Conservation (phyloP, 2,113 vertebrate genomes). For the Dendropsophus ebraccatus region DNA sequence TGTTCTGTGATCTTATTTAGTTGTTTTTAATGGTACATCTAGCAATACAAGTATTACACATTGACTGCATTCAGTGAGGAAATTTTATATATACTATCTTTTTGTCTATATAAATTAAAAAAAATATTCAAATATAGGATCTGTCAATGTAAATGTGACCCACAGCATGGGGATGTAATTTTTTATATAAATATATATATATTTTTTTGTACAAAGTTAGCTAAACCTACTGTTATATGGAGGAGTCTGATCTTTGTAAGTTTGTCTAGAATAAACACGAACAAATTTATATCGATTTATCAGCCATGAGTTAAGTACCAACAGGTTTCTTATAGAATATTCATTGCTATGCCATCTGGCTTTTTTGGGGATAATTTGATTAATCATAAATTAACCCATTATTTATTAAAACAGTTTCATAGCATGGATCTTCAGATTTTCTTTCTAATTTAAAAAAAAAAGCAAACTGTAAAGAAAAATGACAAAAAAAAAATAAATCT, state of each 20-base stretch:
- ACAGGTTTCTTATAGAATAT: conserved; percentile 21
- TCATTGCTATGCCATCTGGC: conserved; percentile 11
- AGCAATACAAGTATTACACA: conserved; percentile 4
- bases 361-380: neutral
- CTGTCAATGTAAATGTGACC: conserved; percentile 38
- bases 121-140: conserved; percentile 17
- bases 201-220: conserved; percentile 42
- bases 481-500: conserved; percentile 56
- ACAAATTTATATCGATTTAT: conserved; percentile 11
- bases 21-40: neutral
- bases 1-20: neutral
- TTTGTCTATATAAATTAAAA: conserved; percentile 25
- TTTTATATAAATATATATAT: conserved; percentile 33
- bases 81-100: conserved; percentile 1
- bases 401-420: conserved; percentile 77
- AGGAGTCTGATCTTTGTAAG: conserved; percentile 24
- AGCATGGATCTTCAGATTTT: neutral
- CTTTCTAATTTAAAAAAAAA: neutral
- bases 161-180: conserved; percentile 14
- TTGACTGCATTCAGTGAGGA: neutral
- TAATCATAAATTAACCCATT: conserved; percentile 69
- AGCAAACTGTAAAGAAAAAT: conserved; percentile 44
- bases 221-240: conserved; percentile 15
- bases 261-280: conserved; percentile 42
- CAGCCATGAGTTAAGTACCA: neutral